A percentile compares a stretch with the other conserved stretches of the same genome.
These are phyloP conservation scores for Cantharis lateralis DNA, from an alignment of 2,888 invertebrate species.

Conservation along the genomic window DNA sequence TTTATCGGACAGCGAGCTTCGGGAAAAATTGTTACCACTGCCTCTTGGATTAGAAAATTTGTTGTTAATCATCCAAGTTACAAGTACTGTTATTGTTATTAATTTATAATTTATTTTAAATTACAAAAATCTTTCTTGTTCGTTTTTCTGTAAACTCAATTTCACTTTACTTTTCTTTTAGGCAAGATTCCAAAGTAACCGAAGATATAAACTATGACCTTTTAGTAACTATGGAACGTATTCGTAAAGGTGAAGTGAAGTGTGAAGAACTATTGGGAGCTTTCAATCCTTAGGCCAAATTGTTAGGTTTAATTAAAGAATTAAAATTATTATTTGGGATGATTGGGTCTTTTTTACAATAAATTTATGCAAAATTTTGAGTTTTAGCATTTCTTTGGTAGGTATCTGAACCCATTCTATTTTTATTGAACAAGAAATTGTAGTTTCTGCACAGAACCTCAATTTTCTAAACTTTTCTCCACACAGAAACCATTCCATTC, in stretches of 20 bases:
- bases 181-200: constrained; percentile 85
- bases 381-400: background rate
- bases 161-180: constrained; percentile 38
- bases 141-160: background rate
- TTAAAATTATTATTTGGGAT: background rate
- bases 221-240: constrained; percentile 73
- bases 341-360: background rate
- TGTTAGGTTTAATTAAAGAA: background rate
- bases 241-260: constrained; percentile 71
- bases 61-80: constrained; percentile 89
- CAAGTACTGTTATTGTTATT: no score
- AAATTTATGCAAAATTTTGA: background rate
- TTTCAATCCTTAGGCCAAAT: background rate
- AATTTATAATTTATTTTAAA: no score
- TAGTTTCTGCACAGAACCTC: no score
- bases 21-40: constrained; percentile 91
- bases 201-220: constrained; percentile 92
- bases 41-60: constrained; percentile 92
- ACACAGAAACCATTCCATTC: no score
- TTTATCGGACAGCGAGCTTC: constrained; percentile 86
- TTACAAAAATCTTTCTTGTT: no score
- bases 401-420: background rate
- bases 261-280: constrained; percentile 80
- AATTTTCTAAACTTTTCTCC: no score
- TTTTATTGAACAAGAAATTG: no score